phyloP scores from a whole-genome alignment of 2,888 invertebrate species.

The Silvanus unidentatus region DNA sequence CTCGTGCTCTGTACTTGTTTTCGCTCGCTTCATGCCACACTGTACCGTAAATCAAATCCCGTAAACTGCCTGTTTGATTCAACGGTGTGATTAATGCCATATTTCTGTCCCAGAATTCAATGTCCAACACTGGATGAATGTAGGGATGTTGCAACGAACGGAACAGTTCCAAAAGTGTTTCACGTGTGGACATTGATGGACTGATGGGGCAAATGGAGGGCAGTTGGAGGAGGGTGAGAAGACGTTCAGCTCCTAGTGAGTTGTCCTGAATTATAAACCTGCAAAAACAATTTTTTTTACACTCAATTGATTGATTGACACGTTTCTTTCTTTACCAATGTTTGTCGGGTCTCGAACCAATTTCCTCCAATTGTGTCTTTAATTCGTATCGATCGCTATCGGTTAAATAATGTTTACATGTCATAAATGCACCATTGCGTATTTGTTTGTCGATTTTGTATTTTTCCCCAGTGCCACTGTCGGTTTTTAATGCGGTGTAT shows the following conservation, averaged over 20 bases:
- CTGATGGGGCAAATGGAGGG: slow-evolving; percentile 62
- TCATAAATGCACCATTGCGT: slow-evolving; percentile 60
- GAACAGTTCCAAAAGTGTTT: slow-evolving; percentile 72
- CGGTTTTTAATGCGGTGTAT: slow-evolving; percentile 59
- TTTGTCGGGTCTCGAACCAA: slow-evolving; percentile 80
- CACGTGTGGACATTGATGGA: slow-evolving; percentile 55
- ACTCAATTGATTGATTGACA: no score
- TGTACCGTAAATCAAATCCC: slow-evolving; percentile 74
- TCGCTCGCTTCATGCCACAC: slow-evolving; percentile 54
- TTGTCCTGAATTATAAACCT: slow-evolving; percentile 77
- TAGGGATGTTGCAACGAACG: slow-evolving; percentile 87
- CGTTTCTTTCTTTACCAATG: slow-evolving; percentile 57
- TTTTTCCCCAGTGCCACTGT: slow-evolving; percentile 56
- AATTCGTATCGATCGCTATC: slow-evolving; percentile 69
- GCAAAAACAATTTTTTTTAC: no score
- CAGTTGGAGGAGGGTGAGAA: slow-evolving; percentile 66
- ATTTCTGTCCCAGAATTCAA: slow-evolving; percentile 66
- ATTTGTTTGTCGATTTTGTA: slow-evolving; percentile 54
- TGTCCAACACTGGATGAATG: slow-evolving; percentile 81
- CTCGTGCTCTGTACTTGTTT: slow-evolving; percentile 33
- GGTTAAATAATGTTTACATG: slow-evolving; percentile 59
- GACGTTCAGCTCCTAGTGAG: slow-evolving; percentile 69
- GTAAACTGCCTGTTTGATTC: slow-evolving; percentile 78
- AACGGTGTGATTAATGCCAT: slow-evolving; percentile 77
- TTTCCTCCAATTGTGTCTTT: slow-evolving; percentile 70